Base-by-base conservation (phyloP, 2,888 invertebrate genomes). In the Loripinus fragilis region DNA sequence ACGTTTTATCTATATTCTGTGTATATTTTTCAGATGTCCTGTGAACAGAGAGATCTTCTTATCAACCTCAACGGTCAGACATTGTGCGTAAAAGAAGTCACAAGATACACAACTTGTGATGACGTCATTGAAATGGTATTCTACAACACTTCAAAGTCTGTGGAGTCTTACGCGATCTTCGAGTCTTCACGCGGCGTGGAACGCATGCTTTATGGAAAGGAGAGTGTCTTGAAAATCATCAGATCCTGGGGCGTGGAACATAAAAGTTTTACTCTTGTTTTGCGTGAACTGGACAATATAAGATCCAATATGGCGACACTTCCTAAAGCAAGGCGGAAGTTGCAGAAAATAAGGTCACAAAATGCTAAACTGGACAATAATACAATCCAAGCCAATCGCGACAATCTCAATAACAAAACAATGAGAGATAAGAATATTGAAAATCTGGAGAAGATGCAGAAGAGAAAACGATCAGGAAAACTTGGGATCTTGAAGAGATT, bases 111-210 rank as follows among this genome's bases (percentile, higher is more conserved):
- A 71, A 83, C 80, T 10, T 80, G 77, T 55, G 74, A 74, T 69
- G 83, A 83, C 71, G 78, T 83, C 75, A 71, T 80, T 45, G 45
- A 45, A 45, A 45, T 45, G 45, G 10, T 45, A 2, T 45, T 45
- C 45, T 45, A 45, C 45, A 12, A 45, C 2, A 15, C n/a, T 20
- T 45, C 45, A 45, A 20, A 12, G n/a, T 20, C 45, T 3, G 45
- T 5, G 3, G 45, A 45, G 45, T 75, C 78, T 7, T 83, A 71
- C 52, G 83, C 77, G 35, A 73, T 83, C n/a, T 83, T 76, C 48
- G 83, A 83, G 41, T 80, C 80, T 12, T 80, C 80, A 30, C 67
- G 74, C 23, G 83, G 83, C 28, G 80, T 83, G 30, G 83, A 83
- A 67, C 52, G 83, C 38, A 60, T 80, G 15, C 71, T 83, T 52